Evolutionary conservation across 2,888 invertebrate species (phyloP).

Genomic region (Nomada goodeniana): DNA sequence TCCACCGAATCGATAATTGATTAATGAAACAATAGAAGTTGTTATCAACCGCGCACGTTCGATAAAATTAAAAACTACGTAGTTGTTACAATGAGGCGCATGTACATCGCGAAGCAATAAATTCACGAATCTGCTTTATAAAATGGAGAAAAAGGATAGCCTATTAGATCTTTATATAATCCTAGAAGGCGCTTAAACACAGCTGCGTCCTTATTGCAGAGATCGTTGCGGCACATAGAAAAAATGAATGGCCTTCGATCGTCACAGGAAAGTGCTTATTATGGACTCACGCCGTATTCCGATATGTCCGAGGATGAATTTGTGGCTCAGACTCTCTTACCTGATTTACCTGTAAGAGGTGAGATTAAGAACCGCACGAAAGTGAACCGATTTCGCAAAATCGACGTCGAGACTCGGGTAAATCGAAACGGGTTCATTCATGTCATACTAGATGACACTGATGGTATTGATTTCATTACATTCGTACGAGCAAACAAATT

Average conservation of each 20-base stretch:
- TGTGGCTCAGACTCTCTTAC: slow-evolving; percentile 79
- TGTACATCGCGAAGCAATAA: not conserved
- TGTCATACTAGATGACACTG: not conserved
- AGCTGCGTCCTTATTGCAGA: slow-evolving; percentile 48
- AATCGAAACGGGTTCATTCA: not conserved
- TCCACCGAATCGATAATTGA: not conserved
- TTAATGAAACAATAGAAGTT: not conserved
- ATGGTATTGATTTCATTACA: not conserved
- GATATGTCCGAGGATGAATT: slow-evolving; percentile 88
- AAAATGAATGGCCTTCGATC: slow-evolving; percentile 84
- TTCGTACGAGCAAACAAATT: not conserved
- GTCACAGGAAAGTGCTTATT: slow-evolving; percentile 84
- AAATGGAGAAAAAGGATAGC: not conserved
- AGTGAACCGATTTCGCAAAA: slow-evolving; percentile 7
- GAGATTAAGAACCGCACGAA: not conserved
- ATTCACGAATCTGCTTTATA: not conserved
- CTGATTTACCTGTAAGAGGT: slow-evolving; percentile 73
- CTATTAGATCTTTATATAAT: slow-evolving; percentile 26
- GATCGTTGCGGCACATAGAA: slow-evolving; percentile 83
- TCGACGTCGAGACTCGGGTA: too few species aligned
- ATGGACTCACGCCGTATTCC: slow-evolving; percentile 87
- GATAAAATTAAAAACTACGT: not conserved
- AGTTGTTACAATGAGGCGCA: too few species aligned
- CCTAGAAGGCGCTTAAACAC: not conserved
- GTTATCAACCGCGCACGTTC: not conserved